Evolutionary conservation across 2,113 vertebrate species (phyloP).

Genomic region (Panthera uncia): DNA sequence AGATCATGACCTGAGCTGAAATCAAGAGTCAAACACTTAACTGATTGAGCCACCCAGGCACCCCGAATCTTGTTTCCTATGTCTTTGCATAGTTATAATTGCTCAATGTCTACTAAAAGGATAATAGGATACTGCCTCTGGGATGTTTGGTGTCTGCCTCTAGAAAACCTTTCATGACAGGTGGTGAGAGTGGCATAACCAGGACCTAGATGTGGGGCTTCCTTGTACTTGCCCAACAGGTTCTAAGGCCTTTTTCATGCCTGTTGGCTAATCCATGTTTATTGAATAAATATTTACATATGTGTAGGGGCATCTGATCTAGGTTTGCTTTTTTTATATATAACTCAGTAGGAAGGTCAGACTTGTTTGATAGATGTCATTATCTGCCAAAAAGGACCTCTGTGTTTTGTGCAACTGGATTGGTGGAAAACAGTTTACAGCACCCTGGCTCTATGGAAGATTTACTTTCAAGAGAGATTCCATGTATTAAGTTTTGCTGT

Average conservation of each 20-base stretch:
- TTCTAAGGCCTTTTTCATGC: background rate
- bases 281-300: slow-evolving; percentile 16
- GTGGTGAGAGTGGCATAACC: background rate
- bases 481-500: background rate
- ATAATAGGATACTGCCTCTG: background rate
- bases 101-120: background rate
- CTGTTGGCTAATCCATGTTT: background rate
- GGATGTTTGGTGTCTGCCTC: background rate
- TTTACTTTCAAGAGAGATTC: background rate
- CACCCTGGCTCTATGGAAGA: background rate
- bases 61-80: background rate
- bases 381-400: background rate
- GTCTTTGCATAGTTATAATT: background rate
- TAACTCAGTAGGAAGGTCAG: background rate
- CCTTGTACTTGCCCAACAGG: background rate
- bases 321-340: background rate
- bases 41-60: no score
- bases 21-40: no score
- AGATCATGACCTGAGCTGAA: background rate
- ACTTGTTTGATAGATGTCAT: background rate
- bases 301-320: background rate
- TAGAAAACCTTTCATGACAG: background rate
- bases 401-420: background rate
- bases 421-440: background rate
- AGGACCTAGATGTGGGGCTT: background rate